Evolutionary conservation across 2,797 vertebrate genomes (phyloP), one percentile per base, ranked within the genome.

Genomic region (Helostoma temminkii): DNA sequence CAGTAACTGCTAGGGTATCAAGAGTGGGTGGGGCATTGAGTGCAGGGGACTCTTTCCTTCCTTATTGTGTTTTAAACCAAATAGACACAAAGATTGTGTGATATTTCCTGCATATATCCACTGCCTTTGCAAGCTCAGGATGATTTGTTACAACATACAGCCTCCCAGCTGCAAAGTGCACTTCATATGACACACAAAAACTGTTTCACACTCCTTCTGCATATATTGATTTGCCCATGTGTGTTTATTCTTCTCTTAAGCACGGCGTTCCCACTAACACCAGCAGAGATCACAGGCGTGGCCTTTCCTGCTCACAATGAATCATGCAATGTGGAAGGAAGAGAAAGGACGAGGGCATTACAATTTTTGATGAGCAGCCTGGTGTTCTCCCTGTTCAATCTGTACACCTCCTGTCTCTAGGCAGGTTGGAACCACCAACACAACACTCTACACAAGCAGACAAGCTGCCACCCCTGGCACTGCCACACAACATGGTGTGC

Each of bases 331-430:
- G 81, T 81, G 58, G 82, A 87, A 88, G 89, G 70, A 82, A 82
- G 80, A 82, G 81, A 48, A 34, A 65, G 46, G 61, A 66, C 25
- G 47, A 73, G 52, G 59, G 53, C 60, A 76, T 87, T 91, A 60
- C 71, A 86, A 90, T 89, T 87, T 64, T 86, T 66, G 61, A 65
- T 73, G 82, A 88, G 75, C 77, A 85, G 71, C 60, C 79, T 75
- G 74, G 76, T 86, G 78, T 89, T 87, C 81, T 87, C 76, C 71
- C 59, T 67, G 66, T 85, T 87, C 78, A 75, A 77, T 91, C 88
- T 89, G 91, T 60, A 85, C 84, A 85, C 90, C 86, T 90, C 86
- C 90, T 91, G 76, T 88, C 88, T 86, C 85, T 58, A 66, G 88
- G 88, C 87, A 92, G 86, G 90, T 93, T 88, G 81, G 74, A 70